Evolutionary conservation across 2,113 vertebrate genomes (phyloP).

Genomic region (Ictalurus punctatus): DNA sequence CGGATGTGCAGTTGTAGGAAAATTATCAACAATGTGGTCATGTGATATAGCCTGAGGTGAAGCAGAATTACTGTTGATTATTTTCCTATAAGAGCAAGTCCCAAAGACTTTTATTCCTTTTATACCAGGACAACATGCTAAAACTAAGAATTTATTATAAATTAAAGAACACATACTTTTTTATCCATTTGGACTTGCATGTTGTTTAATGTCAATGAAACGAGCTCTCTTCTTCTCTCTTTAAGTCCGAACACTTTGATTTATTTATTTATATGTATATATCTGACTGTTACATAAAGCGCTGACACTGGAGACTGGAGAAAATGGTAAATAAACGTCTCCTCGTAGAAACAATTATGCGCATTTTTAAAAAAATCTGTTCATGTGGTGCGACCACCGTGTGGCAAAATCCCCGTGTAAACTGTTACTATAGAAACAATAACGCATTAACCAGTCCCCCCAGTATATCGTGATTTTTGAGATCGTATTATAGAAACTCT

Average conservation of each 20-base stretch:
- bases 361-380: too few species aligned
- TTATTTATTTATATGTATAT: too few species aligned
- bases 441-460: too few species aligned
- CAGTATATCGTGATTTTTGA: too few species aligned
- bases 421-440: too few species aligned
- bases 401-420: too few species aligned
- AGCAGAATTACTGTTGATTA: background rate
- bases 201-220: background rate
- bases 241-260: background rate
- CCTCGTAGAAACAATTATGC: too few species aligned
- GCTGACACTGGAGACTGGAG: too few species aligned
- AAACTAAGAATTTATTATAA: background rate
- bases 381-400: too few species aligned
- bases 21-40: background rate
- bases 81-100: background rate
- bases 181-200: background rate
- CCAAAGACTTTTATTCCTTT: background rate
- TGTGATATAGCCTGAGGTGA: background rate
- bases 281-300: background rate
- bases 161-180: background rate
- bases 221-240: background rate
- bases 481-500: too few species aligned
- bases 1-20: background rate
- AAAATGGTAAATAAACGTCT: too few species aligned
- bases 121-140: background rate